A percentile compares a stretch with the other conserved stretches of the same genome.
phyloP scores from a whole-genome alignment of 2,888 invertebrate species.

The Blastobasis lacticolella region DNA sequence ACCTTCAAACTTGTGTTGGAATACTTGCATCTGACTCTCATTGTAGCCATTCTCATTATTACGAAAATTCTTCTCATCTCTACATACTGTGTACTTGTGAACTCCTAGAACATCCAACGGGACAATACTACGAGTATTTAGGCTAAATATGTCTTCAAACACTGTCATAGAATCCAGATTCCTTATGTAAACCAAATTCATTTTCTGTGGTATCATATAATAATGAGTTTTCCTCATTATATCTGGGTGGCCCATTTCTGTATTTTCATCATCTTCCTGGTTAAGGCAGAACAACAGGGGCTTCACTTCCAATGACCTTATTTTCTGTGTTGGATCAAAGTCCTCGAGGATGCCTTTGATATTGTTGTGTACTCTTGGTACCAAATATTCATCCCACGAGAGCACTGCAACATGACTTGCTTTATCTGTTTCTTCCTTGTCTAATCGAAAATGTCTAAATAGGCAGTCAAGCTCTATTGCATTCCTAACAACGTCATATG shows the following conservation, averaged over 20 bases:
- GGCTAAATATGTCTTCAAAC: constrained; percentile 55
- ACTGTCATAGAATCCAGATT: constrained; percentile 60
- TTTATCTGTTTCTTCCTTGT: constrained; percentile 60
- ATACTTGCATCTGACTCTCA: constrained; percentile 61
- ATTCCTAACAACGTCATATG: constrained; percentile 56
- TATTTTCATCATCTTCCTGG: constrained; percentile 59
- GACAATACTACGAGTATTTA: constrained; percentile 37
- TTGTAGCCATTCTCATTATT: constrained; percentile 49
- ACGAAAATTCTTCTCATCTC: constrained; percentile 48
- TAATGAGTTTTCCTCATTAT: constrained; percentile 65
- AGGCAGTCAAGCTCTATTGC: constrained; percentile 79
- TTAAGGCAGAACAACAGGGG: constrained; percentile 59
- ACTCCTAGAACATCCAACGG: constrained; percentile 49
- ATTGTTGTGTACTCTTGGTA: constrained; percentile 73
- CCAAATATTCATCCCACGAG: constrained; percentile 79
- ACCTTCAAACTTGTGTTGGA: constrained; percentile 67
- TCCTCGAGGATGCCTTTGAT: constrained; percentile 70
- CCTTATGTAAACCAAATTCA: constrained; percentile 42
- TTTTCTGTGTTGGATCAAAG: constrained; percentile 57
- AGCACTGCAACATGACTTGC: constrained; percentile 71
- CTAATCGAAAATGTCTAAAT: constrained; percentile 73
- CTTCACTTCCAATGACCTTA: constrained; percentile 43
- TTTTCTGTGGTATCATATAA: constrained; percentile 43
- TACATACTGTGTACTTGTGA: constrained; percentile 66
- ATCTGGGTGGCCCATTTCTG: constrained; percentile 52